phyloP scores from a whole-genome alignment of 30 jellyfish, hydroid and myxozoan genomes.

The Aurelia sp. region DNA sequence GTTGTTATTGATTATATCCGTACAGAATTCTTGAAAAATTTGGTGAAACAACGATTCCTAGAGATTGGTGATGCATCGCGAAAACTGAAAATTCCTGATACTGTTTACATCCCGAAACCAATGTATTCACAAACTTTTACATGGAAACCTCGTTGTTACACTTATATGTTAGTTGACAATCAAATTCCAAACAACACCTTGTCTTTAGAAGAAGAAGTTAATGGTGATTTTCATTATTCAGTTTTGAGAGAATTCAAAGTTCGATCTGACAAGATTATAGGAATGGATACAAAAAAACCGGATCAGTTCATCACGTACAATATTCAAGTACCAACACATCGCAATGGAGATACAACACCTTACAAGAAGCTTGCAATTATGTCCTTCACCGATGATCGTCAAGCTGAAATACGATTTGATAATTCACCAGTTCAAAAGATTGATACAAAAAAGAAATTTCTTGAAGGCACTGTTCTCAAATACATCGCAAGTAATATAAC shows the following conservation, averaged over 20 bases:
- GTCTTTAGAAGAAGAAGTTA: constrained; percentile 68
- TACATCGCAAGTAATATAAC: constrained; percentile 87
- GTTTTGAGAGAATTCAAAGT: constrained; percentile 93
- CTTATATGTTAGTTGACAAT: constrained; percentile 97
- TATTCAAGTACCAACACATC: constrained; percentile 85
- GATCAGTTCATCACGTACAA: constrained; percentile 88
- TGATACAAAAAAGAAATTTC: constrained; percentile 89
- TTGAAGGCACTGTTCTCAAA: constrained; percentile 96
- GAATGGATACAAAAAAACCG: constrained; percentile 92
- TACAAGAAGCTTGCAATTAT: constrained; percentile 90
- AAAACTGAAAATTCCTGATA: constrained; percentile 88
- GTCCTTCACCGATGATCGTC: constrained; percentile 98
- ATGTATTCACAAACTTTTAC: constrained; percentile 84
- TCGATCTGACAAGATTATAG: constrained; percentile 96
- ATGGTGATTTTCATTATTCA: constrained; percentile 90
- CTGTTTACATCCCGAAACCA: constrained; percentile 94
- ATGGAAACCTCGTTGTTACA: constrained; percentile 97
- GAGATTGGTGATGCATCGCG: constrained; percentile 96
- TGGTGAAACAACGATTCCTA: constrained; percentile 92
- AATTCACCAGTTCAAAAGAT: constrained; percentile 53
- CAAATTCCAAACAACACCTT: constrained; percentile 92
- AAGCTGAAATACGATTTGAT: constrained; percentile 87
- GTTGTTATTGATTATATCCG: constrained; percentile 95
- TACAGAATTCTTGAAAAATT: constrained; percentile 95
- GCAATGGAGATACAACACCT: constrained; percentile 79